These are phyloP conservation scores for Ooceraea biroi DNA, from an alignment of 1,140 invertebrate genomes.

Conservation along the genomic window DNA sequence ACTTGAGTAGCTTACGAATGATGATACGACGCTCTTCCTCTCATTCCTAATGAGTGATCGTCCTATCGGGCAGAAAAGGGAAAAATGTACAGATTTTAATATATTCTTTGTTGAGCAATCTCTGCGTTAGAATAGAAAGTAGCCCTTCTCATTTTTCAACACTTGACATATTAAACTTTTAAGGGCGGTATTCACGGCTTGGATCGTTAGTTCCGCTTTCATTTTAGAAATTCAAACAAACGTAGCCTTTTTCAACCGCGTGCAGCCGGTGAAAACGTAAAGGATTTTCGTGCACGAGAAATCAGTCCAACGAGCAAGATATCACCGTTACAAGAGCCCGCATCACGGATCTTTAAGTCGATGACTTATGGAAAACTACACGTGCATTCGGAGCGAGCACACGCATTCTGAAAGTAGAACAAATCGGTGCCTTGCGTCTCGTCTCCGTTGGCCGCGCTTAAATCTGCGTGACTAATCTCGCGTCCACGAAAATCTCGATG, in stretches of 20 bases:
- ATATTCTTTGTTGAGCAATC: not conserved
- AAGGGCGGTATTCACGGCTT: not conserved
- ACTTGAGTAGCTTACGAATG: not conserved
- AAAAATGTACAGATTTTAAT: not conserved
- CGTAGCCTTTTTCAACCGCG: not conserved
- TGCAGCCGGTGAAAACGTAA: not conserved
- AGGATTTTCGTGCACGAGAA: not conserved
- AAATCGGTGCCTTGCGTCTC: conserved; percentile 51
- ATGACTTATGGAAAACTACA: conserved; percentile 43
- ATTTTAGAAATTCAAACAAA: not conserved
- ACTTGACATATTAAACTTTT: not conserved
- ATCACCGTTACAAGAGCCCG: not conserved
- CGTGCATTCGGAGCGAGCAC: not conserved
- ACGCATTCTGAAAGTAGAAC: conserved; percentile 50
- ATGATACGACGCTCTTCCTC: not conserved
- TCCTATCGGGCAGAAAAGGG: not conserved
- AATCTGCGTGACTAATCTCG: conserved; percentile 69
- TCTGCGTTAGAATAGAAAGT: not conserved
- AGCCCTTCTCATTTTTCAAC: not conserved
- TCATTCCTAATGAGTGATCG: not conserved
- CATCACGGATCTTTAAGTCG: conserved; percentile 39
- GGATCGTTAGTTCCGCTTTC: not conserved
- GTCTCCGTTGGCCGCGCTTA: conserved; percentile 35
- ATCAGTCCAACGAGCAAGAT: conserved; percentile 5
- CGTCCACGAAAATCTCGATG: conserved; percentile 64